Evolutionary conservation across 2,113 vertebrate genomes (phyloP).

Genomic region (Pampusana beccarii): DNA sequence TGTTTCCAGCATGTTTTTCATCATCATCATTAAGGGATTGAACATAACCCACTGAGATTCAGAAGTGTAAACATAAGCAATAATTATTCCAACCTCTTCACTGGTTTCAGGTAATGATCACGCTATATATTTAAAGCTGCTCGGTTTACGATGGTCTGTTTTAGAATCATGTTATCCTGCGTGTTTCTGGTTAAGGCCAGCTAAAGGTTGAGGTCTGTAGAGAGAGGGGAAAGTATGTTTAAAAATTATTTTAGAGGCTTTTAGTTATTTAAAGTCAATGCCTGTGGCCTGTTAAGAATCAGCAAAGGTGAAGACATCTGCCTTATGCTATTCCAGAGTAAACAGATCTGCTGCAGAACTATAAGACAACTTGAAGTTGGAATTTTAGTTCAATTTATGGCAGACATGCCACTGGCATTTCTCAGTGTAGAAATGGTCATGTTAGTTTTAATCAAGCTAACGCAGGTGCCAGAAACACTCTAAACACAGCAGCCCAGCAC

Average conservation of each 20-base stretch:
- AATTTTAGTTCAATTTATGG: conserved; percentile 41
- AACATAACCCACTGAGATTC: conserved; percentile 3
- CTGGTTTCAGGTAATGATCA: conserved; percentile 22
- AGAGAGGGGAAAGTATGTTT: background rate
- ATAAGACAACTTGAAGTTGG: background rate
- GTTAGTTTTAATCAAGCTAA: conserved; percentile 23
- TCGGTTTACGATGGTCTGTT: background rate
- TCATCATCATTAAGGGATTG: conserved; percentile 40
- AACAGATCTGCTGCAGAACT: conserved; percentile 5
- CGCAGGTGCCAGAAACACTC: background rate
- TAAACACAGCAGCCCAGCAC: background rate
- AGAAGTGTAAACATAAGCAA: conserved; percentile 23
- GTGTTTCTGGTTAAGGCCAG: background rate
- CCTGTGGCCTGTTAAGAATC: conserved; percentile 13
- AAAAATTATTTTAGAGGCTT: conserved; percentile 39
- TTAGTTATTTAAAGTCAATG: conserved; percentile 33
- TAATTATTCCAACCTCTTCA: conserved; percentile 36
- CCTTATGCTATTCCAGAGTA: conserved; percentile 16
- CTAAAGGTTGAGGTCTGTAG: background rate
- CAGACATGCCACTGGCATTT: background rate
- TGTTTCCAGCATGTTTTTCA: conserved; percentile 40
- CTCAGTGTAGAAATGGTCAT: background rate
- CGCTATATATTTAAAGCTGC: background rate
- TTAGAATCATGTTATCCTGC: background rate
- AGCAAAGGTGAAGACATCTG: conserved; percentile 46